A percentile compares a stretch with the other conserved stretches of the same genome.
Evolutionary conservation across 1,140 invertebrate genomes (phyloP).

Genomic region (Drosophila baimaii): DNA sequence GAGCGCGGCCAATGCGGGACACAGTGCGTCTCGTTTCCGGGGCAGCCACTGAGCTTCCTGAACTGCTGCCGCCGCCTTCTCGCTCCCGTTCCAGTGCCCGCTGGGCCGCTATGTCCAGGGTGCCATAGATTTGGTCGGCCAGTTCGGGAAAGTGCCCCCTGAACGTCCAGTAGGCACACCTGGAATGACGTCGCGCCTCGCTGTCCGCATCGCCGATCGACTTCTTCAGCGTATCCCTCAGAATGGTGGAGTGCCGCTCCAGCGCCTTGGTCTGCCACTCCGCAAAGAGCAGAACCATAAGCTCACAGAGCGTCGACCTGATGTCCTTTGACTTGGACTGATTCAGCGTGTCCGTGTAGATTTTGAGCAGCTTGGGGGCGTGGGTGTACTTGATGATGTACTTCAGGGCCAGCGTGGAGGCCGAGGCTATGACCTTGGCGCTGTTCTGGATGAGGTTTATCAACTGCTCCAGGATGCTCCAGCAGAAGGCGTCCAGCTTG

Average conservation of each 20-base stretch:
- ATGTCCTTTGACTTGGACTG: constrained; percentile 97
- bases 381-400: constrained; percentile 96
- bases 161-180: constrained; percentile 96
- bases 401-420: constrained; percentile 92
- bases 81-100: constrained; percentile 90
- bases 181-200: constrained; percentile 91
- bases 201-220: constrained; percentile 96
- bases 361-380: constrained; percentile 92
- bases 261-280: constrained; percentile 93
- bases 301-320: constrained; percentile 90
- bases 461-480: constrained; percentile 91
- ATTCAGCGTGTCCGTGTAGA: constrained; percentile 91
- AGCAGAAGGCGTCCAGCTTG: constrained; percentile 94
- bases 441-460: constrained; percentile 98
- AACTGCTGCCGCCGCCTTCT: constrained; percentile 52
- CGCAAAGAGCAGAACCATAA: constrained; percentile 92
- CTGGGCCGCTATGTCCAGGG: constrained; percentile 93
- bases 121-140: constrained; percentile 93
- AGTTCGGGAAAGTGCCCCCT: constrained; percentile 95
- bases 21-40: constrained; percentile 60
- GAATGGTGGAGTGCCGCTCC: constrained; percentile 91
- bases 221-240: constrained; percentile 94
- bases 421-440: constrained; percentile 97
- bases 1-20: constrained; percentile 67
- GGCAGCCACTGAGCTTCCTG: constrained; percentile 13